Percentiles rank a stretch among this genome's conserved stretches.
Evolutionary conservation across 2,113 vertebrate species (phyloP).

Genomic region (Dasyornis broadbenti): DNA sequence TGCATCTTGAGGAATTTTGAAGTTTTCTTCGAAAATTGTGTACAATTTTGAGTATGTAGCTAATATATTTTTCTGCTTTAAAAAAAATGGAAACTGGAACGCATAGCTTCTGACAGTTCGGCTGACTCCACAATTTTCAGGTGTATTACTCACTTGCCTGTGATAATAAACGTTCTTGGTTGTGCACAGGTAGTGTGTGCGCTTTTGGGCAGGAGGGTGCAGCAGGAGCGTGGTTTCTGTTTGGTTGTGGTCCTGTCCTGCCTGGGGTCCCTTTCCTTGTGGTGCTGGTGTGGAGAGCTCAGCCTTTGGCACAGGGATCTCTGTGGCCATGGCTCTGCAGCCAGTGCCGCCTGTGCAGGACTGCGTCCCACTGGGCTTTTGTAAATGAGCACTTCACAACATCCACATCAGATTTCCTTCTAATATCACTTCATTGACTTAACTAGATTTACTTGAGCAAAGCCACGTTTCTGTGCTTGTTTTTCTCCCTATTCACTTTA

Average conservation of each 20-base stretch:
- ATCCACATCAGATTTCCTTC: not conserved
- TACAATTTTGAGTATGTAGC: not conserved
- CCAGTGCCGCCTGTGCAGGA: not conserved
- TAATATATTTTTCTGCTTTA: not conserved
- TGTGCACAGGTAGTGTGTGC: not conserved
- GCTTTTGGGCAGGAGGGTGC: not conserved
- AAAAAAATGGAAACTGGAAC: not conserved
- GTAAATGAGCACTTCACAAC: not conserved
- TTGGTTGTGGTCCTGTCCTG: not conserved
- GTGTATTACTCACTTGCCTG: not conserved
- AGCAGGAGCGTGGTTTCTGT: rapidly evolving
- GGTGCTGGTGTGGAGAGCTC: not conserved
- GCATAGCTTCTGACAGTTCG: not conserved
- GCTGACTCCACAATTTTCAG: not conserved
- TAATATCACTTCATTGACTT: not conserved
- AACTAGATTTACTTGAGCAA: not conserved
- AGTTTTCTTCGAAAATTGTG: not conserved
- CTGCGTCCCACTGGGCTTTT: not conserved
- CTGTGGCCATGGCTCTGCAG: rapidly evolving
- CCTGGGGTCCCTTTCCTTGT: not conserved
- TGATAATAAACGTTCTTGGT: not conserved
- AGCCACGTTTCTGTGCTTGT: not conserved
- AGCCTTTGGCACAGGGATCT: not conserved
- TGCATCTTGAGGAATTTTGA: not conserved
- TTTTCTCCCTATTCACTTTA: not conserved